Evolutionary conservation across 1,140 invertebrate genomes (phyloP).

Genomic region (Aethina tumida): DNA sequence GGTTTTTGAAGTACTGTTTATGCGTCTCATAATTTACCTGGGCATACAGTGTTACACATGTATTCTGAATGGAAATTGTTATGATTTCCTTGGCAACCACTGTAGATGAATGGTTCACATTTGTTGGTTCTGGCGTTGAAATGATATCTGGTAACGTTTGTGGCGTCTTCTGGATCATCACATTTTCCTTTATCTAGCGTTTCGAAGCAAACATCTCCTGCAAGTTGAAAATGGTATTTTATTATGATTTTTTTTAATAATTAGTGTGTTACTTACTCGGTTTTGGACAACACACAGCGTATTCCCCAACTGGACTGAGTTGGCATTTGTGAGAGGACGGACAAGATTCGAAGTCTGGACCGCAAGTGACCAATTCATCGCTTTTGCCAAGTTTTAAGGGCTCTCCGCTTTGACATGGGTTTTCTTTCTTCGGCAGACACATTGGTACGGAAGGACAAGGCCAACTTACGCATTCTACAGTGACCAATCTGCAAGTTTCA

Average conservation of each 20-base stretch:
- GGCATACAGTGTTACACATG: slow-evolving; percentile 75
- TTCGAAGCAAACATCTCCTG: slow-evolving; percentile 75
- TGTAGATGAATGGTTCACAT: slow-evolving; percentile 60
- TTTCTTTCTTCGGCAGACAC: slow-evolving; percentile 65
- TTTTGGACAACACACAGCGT: slow-evolving; percentile 75
- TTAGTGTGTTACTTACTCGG: slow-evolving; percentile 43
- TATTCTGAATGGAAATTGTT: slow-evolving; percentile 80
- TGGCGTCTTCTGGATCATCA: slow-evolving; percentile 27
- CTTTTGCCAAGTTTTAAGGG: slow-evolving; percentile 47
- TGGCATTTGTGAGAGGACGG: slow-evolving; percentile 78
- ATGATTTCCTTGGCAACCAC: slow-evolving; percentile 69
- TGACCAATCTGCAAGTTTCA: slow-evolving; percentile 50
- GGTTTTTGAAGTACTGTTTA: slow-evolving; percentile 4
- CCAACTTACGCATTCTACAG: slow-evolving; percentile 39
- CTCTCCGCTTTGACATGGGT: slow-evolving; percentile 57
- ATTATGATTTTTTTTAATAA: not conserved
- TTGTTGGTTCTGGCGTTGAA: slow-evolving; percentile 70
- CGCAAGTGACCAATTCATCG: slow-evolving; percentile 54
- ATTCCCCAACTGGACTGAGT: slow-evolving; percentile 66
- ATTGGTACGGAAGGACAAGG: slow-evolving; percentile 68
- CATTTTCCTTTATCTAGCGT: slow-evolving; percentile 50
- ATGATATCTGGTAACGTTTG: slow-evolving; percentile 57
- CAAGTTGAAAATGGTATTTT: slow-evolving; percentile 14
- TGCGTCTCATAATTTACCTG: slow-evolving; percentile 38
- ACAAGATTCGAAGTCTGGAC: slow-evolving; percentile 60